These are phyloP conservation scores for Malurus splendens DNA, from an alignment of 2,797 vertebrate species.

Conservation along the genomic window DNA sequence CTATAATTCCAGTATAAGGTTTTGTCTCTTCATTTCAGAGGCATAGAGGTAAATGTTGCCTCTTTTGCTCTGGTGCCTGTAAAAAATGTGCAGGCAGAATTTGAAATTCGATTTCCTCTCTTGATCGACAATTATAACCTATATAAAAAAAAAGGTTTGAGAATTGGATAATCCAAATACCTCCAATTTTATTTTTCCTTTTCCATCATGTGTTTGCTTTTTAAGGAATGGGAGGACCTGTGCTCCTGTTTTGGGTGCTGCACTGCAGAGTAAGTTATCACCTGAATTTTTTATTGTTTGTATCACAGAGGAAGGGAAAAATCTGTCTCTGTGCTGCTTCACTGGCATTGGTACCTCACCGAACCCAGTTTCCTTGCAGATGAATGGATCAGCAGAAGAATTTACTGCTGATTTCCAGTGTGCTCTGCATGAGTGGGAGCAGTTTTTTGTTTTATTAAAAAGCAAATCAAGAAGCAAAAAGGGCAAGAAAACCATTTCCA, in stretches of 20 bases:
- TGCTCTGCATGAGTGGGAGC: not conserved
- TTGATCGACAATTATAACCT: not conserved
- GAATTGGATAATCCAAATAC: not conserved
- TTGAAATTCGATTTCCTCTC: not conserved
- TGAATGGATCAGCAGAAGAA: fast-evolving
- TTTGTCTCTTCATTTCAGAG: not conserved
- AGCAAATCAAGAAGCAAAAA: not conserved
- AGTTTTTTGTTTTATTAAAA: not conserved
- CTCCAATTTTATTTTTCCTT: not conserved
- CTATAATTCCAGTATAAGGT: not conserved
- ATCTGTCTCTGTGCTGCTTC: fast-evolving
- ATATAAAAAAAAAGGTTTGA: not conserved
- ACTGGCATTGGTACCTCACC: not conserved
- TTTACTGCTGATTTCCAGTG: not conserved
- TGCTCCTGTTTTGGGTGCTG: not conserved
- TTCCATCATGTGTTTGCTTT: fast-evolving
- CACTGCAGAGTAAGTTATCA: fast-evolving
- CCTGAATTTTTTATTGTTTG: not conserved
- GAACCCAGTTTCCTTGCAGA: not conserved
- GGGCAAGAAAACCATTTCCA: not conserved
- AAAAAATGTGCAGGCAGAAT: not conserved
- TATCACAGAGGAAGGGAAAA: not conserved
- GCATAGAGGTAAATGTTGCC: not conserved
- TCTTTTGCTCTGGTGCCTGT: not conserved
- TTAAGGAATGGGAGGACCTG: not conserved